Base-by-base conservation (phyloP, 2,113 vertebrate genomes). In the Epinephelus lanceolatus region DNA sequence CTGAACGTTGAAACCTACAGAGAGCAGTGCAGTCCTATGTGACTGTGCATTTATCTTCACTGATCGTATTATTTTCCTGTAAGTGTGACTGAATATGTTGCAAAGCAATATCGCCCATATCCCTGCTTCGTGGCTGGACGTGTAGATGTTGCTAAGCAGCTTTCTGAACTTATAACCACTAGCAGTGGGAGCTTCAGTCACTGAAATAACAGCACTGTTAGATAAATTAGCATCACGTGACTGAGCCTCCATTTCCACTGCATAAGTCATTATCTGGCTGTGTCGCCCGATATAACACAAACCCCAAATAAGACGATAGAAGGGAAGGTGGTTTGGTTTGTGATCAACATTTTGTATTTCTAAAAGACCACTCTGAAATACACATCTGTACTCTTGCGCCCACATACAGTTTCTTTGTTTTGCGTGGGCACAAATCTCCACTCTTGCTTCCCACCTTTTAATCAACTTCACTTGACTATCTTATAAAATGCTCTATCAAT, bases 71-170 rank as follows among this genome's bases (percentile, higher is more conserved):
- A 8, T 85, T 71, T 86, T 70, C 19, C 51, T 83, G 30, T 72
- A 23, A 25, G 56, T 79, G 77, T 80, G 68, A 81, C 84, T 86
- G 88, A 86, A 90, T 86, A 89, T 89, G 71, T 86, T 72, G 33
- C 83, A 3, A 60, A 88, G 89, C 86, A 76, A 79, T 82, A 80
- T 76, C 57, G 27, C 42, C 76, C 81, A 74, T 65, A 62, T 37
- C 40, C 53, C 67, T 66, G 88, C 87, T 90, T 66, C 53, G 67
- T 80, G 81, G 80, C 81, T 68, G 42, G 47, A 88, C 23, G 78
- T 75, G 57, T 82, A 78, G 82, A 72, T 71, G 71, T 91, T 87
- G 86, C 88, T 73, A 42, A 83, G 89, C 79, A 60, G 85, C 86
- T 92, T 86, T 76, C 53, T 80, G 71, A 90, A 63, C 75, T 17